phyloP scores from a whole-genome alignment of 30 jellyfish, hydroid and myxozoan species.

The Aurelia aurita complex sp. Pacific region DNA sequence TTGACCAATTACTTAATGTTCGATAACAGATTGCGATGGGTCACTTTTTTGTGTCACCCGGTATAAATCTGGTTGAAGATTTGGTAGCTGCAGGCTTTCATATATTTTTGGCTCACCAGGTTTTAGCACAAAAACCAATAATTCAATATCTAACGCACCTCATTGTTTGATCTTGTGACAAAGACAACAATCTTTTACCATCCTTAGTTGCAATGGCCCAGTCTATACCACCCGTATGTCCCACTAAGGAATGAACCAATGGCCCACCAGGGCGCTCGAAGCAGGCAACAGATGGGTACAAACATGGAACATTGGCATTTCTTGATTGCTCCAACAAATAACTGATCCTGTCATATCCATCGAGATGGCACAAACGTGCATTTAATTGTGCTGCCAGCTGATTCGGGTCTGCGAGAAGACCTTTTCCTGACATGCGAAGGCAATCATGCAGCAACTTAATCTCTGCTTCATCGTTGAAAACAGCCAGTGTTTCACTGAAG shows the following conservation, averaged over 20 bases:
- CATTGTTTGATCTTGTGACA: conserved; percentile 58
- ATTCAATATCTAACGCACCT: conserved; percentile 2
- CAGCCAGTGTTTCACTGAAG: conserved; percentile 63
- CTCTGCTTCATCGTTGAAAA: conserved; percentile 60
- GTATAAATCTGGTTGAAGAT: no score
- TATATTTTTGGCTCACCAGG: no score
- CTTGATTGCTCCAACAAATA: conserved; percentile 57
- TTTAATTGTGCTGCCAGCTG: conserved; percentile 80
- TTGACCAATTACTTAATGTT: no score
- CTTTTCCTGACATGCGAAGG: conserved; percentile 57
- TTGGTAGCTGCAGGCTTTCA: no score
- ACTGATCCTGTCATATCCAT: conserved; percentile 5
- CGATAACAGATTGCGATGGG: no score
- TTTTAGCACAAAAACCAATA: no score
- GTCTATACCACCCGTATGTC: conserved; percentile 49
- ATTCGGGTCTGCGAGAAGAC: conserved; percentile 51
- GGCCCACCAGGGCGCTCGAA: conserved; percentile 90
- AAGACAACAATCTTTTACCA: conserved; percentile 47
- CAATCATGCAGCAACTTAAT: conserved; percentile 60
- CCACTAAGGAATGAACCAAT: conserved; percentile 68
- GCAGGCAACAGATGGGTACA: conserved; percentile 63
- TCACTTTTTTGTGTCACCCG: no score
- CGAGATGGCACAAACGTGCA: conserved; percentile 52
- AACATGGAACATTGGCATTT: conserved; percentile 52
- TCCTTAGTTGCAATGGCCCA: conserved; percentile 43